Base-by-base conservation (phyloP, 2,888 invertebrate genomes). In the Hesperia comma region DNA sequence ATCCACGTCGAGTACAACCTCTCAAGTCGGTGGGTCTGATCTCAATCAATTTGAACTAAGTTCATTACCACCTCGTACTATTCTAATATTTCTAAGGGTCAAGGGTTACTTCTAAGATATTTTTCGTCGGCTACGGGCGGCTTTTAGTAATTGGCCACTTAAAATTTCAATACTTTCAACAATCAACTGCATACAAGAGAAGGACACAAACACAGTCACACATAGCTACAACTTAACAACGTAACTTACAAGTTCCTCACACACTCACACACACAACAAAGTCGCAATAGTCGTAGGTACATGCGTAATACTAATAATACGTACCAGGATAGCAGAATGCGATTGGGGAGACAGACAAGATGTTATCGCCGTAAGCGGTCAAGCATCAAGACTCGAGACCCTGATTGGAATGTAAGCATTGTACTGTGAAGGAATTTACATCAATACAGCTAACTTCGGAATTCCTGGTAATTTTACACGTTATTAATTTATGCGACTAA, bases 341-440 rank as follows among this genome's bases (percentile, higher is more conserved):
- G 49, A 57, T 57, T 43, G 63, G 46, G 58, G 53, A 32, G 57
- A 43, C 51, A 49, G 19, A 54, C 66, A 67, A 67, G 66, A 67
- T 61, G 66, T 67, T 67, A 61, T 67, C 61, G 54, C 46, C 61
- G 60, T 54, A 60, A 64, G 63, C 63, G 51, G 60, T 66, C 60
- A 66, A 66, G 46, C 66, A 66, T 64, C 63, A 64, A 41, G 56
- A 64, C 14, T 64, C 63, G 57, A 41, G 56, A 64, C 14, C 57
- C 57, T 58, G 63, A 64, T 64, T 58, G 57, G 57, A 64, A 63
- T 63, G 56, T 63, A 56, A 57, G 40, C 63, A 40, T 51, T 51
- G 57, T 53, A 53, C 41, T 58, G 51, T 19, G 40, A 57, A 53
- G 41, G 40, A 53, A 62, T 62, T 51, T 53, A 58, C 63, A 64